Percentiles rank a stretch among this genome's conserved stretches.
phyloP scores from a whole-genome alignment of 1,140 invertebrate genomes.

The Drosophila setifemur region DNA sequence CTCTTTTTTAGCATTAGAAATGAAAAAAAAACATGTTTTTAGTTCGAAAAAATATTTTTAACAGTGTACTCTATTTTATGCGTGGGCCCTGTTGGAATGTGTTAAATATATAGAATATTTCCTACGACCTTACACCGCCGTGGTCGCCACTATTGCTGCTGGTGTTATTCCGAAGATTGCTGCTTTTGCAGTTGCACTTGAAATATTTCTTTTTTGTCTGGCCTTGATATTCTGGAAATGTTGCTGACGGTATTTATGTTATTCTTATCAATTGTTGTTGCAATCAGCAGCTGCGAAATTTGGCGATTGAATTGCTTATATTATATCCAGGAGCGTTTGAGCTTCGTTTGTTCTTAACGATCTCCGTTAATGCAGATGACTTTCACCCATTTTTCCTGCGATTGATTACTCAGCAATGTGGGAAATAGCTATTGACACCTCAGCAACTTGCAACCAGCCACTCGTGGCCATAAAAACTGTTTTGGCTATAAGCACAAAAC shows the following conservation, averaged over 20 bases:
- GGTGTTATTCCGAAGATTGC: constrained; percentile 3
- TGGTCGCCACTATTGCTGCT: constrained; percentile 20
- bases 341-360: neutral
- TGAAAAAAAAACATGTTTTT: too few species aligned
- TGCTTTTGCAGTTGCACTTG: constrained; percentile 28
- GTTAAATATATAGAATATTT: constrained; percentile 6
- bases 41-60: too few species aligned
- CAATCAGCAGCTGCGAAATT: neutral
- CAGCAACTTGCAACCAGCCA: neutral
- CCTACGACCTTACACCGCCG: neutral
- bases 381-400: neutral
- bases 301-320: constrained; percentile 23
- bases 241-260: constrained; percentile 24
- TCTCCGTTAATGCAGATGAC: constrained; percentile 11
- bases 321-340: constrained; percentile 14
- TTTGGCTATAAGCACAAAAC: neutral
- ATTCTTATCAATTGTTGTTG: constrained; percentile 39
- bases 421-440: constrained; percentile 4
- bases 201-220: constrained; percentile 22
- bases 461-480: constrained; percentile 4
- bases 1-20: too few species aligned
- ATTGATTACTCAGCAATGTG: neutral
- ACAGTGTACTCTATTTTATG: constrained; percentile 20
- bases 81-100: constrained; percentile 14
- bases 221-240: constrained; percentile 4